These are phyloP conservation scores for Gallinago stenura DNA, from an alignment of 2,797 vertebrate genomes.

Conservation along the genomic window DNA sequence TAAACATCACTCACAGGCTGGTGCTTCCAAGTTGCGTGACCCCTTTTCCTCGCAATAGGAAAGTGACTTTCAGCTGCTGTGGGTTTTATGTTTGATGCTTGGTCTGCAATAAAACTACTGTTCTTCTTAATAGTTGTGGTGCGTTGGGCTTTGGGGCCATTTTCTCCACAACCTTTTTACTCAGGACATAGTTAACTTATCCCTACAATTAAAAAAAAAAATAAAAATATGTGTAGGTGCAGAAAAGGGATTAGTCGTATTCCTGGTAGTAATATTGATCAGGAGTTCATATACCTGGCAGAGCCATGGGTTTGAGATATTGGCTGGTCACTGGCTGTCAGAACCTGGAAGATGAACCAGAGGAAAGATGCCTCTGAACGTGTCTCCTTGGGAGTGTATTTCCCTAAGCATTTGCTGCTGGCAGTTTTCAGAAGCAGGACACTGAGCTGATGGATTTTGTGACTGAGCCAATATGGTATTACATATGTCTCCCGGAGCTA, in stretches of 20 bases:
- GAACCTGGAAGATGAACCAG: not conserved
- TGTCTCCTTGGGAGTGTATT: not conserved
- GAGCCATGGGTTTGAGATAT: rapidly evolving
- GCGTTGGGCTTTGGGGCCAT: not conserved
- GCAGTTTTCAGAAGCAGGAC: not conserved
- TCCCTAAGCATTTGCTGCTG: slow-evolving; percentile 21
- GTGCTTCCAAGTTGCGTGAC: not conserved
- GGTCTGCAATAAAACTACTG: not conserved
- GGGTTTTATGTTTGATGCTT: not conserved
- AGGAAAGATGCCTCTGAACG: not conserved
- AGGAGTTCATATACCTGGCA: not conserved
- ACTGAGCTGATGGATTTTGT: slow-evolving; percentile 43
- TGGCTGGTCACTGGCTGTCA: not conserved
- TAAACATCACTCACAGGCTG: not conserved
- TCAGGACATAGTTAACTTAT: not conserved
- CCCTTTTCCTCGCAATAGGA: not conserved
- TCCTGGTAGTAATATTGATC: not conserved
- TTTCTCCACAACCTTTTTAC: not conserved
- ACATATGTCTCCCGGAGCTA: not conserved
- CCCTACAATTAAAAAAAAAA: not conserved
- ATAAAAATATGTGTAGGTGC: too few relatives aligned
- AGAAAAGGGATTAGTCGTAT: not conserved
- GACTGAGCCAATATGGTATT: not conserved
- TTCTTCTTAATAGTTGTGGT: not conserved
- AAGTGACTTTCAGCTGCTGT: not conserved